A percentile compares a stretch with the other conserved stretches of the same genome.
phyloP scores from a whole-genome alignment of 1,140 invertebrate species.

The Psix sp. region DNA sequence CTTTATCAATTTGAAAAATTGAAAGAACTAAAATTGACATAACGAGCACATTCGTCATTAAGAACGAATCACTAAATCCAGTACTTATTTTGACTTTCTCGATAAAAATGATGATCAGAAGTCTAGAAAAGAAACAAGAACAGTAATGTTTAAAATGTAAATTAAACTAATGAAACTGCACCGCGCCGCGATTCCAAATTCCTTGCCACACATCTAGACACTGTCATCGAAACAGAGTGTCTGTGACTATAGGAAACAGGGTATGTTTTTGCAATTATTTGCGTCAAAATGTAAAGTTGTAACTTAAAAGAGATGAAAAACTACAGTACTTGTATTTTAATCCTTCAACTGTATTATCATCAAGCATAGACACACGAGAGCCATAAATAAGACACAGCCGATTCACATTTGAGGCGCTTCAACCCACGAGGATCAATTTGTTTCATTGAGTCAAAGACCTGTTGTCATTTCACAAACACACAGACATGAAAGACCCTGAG shows the following conservation, averaged over 20 bases:
- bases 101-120: slow-evolving; percentile 9
- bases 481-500: slow-evolving; percentile 34
- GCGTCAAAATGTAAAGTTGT: slow-evolving; percentile 68
- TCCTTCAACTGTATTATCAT: slow-evolving; percentile 48
- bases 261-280: slow-evolving; percentile 77
- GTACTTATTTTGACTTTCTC: slow-evolving; percentile 24
- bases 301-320: slow-evolving; percentile 35
- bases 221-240: slow-evolving; percentile 60
- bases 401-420: too few species aligned
- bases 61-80: slow-evolving; percentile 16
- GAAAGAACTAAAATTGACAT: slow-evolving; percentile 10
- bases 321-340: slow-evolving; percentile 51
- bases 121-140: slow-evolving; percentile 1
- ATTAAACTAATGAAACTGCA: slow-evolving; percentile 29
- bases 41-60: slow-evolving; percentile 15
- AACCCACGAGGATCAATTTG: too few species aligned
- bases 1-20: slow-evolving; percentile 34
- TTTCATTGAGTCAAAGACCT: too few species aligned
- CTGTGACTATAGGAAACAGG: slow-evolving; percentile 76
- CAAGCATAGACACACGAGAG: too few species aligned
- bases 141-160: slow-evolving; percentile 9
- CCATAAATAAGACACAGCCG: too few species aligned
- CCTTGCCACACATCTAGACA: slow-evolving; percentile 54
- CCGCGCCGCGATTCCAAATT: slow-evolving; percentile 46
- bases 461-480: slow-evolving; percentile 31